These are phyloP conservation scores for Adelognathus sp. DNA, from an alignment of 2,888 invertebrate genomes.

Conservation along the genomic window DNA sequence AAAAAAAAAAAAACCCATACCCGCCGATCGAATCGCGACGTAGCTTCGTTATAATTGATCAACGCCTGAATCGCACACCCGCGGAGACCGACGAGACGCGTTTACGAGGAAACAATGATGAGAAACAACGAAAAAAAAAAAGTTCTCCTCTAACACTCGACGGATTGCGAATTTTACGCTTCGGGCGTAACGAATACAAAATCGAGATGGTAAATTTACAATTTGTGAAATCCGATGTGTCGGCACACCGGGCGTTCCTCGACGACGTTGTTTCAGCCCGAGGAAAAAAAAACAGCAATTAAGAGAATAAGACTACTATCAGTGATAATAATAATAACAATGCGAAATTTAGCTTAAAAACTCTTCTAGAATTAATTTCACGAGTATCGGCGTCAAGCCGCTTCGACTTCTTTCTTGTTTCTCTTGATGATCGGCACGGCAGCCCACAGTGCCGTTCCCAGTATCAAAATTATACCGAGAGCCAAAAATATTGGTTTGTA, in stretches of 20 bases:
- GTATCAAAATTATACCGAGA: constrained; percentile 87
- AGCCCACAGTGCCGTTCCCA: constrained; percentile 89
- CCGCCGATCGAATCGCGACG: constrained; percentile 18
- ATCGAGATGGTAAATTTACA: no score
- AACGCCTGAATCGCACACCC: not conserved
- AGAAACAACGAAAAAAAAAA: no score
- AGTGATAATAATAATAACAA: constrained; percentile 16
- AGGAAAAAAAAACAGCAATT: constrained; percentile 11
- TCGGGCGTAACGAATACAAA: no score
- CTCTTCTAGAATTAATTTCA: no score
- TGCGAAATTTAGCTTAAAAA: no score
- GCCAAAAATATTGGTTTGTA: constrained; percentile 89
- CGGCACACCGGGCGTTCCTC: not conserved
- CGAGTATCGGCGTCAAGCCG: constrained; percentile 62
- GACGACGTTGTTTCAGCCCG: constrained; percentile 1
- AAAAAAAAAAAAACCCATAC: constrained; percentile 4
- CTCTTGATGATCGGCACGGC: constrained; percentile 88
- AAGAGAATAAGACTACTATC: no score
- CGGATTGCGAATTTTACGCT: no score
- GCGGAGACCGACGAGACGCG: not conserved
- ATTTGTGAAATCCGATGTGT: not conserved
- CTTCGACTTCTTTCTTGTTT: constrained; percentile 70
- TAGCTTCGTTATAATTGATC: not conserved
- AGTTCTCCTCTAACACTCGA: no score
- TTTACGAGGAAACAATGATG: not conserved